These are phyloP conservation scores for Dipodomys stephensi DNA, from an alignment of 2,113 vertebrate genomes.

Conservation along the genomic window DNA sequence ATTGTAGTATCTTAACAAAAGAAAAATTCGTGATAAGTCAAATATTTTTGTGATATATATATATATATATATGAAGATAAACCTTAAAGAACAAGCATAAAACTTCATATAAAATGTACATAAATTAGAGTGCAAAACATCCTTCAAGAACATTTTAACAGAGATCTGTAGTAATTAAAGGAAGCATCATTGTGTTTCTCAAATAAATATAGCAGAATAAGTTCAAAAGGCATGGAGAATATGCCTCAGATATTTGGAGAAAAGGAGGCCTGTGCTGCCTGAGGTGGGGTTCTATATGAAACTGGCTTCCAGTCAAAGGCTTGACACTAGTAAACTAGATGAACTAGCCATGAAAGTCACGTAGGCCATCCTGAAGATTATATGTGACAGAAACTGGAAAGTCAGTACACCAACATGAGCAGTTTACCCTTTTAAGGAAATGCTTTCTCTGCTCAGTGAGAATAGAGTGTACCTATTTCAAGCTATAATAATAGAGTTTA, in stretches of 20 bases:
- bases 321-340: background rate
- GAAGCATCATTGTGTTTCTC: background rate
- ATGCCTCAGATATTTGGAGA: background rate
- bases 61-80: background rate
- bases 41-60: background rate
- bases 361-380: background rate
- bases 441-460: background rate
- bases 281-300: background rate
- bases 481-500: background rate
- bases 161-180: background rate
- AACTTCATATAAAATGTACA: background rate
- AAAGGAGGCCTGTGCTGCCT: background rate
- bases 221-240: background rate
- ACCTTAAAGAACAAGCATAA: background rate
- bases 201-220: background rate
- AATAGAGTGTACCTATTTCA: background rate
- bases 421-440: background rate
- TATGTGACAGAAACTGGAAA: background rate
- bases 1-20: constrained; percentile 17
- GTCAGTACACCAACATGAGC: background rate
- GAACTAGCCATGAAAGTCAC: background rate
- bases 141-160: background rate
- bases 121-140: background rate
- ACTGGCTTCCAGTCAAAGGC: background rate
- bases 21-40: background rate